phyloP scores from a whole-genome alignment of 2,888 invertebrate genomes.

The Lordiphosa andalusiaca region DNA sequence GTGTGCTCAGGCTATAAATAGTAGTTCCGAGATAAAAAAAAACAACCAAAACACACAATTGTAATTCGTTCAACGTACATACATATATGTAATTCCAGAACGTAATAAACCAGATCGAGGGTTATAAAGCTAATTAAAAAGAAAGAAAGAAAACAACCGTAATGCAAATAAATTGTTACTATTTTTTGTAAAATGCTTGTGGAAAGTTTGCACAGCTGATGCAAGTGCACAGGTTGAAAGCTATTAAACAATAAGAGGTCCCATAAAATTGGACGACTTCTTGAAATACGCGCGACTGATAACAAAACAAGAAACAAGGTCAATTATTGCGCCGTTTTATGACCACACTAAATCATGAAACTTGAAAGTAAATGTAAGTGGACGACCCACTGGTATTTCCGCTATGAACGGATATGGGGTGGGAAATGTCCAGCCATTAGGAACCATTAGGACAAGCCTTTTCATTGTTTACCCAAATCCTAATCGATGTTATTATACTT shows the following conservation, averaged over 20 bases:
- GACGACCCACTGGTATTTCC: too few species aligned
- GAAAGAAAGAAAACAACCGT: constrained; percentile 11
- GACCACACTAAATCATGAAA: too few species aligned
- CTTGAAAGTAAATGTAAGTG: too few species aligned
- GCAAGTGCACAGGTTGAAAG: constrained; percentile 35
- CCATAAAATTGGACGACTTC: constrained; percentile 14
- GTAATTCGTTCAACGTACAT: constrained; percentile 32
- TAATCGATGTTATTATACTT: constrained; percentile 12
- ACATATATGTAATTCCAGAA: constrained; percentile 39
- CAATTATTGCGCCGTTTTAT: constrained; percentile 25
- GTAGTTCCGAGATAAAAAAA: constrained; percentile 24
- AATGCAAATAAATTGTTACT: constrained; percentile 11
- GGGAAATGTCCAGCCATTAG: too few species aligned
- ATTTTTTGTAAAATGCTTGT: neutral
- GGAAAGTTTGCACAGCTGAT: constrained; percentile 28
- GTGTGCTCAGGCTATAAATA: constrained; percentile 16
- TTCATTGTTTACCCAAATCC: constrained; percentile 7
- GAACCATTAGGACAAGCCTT: constrained; percentile 6
- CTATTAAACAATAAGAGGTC: constrained; percentile 20
- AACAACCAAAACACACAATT: constrained; percentile 22
- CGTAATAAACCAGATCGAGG: constrained; percentile 37
- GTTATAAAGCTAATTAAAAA: constrained; percentile 42
- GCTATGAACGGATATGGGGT: too few species aligned
- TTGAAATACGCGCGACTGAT: constrained; percentile 10
- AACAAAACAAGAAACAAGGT: constrained; percentile 24